A percentile compares a stretch with the other conserved stretches of the same genome.
Conservation (phyloP, 2,113 vertebrate genomes). For the Cyphomyrus plagiostoma region DNA sequence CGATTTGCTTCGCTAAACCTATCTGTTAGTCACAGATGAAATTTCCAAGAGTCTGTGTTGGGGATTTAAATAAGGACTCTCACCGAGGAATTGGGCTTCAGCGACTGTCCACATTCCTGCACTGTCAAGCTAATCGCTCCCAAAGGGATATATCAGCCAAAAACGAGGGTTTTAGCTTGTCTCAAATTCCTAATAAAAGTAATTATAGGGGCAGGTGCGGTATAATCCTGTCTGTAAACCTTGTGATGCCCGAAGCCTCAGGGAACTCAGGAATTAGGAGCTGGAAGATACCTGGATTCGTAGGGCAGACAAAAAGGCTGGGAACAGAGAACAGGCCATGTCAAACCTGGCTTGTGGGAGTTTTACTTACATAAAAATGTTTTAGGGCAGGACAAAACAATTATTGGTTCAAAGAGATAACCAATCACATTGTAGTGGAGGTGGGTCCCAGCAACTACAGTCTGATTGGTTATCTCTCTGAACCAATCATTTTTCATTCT, state of each 20-base stretch:
- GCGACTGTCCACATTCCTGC: background rate
- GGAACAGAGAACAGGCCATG: background rate
- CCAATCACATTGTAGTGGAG: too few relatives aligned
- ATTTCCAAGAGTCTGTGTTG: background rate
- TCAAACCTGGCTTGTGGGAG: too few relatives aligned
- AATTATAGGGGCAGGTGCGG: background rate
- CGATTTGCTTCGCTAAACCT: background rate
- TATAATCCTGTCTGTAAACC: background rate
- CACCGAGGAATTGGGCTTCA: background rate
- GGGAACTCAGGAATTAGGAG: background rate
- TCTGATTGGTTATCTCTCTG: too few relatives aligned
- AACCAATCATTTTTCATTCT: too few relatives aligned
- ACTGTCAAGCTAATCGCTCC: background rate
- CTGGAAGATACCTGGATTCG: background rate
- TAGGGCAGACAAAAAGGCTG: background rate
- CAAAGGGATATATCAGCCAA: background rate
- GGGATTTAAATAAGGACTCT: slow-evolving; percentile 1
- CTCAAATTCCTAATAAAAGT: background rate
- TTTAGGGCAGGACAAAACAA: too few relatives aligned
- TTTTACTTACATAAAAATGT: too few relatives aligned
- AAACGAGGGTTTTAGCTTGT: background rate
- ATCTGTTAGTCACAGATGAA: background rate
- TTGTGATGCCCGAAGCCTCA: background rate
- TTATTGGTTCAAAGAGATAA: too few relatives aligned
- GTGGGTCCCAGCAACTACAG: too few relatives aligned